A percentile compares a stretch with the other conserved stretches of the same genome.
Evolutionary conservation across 2,888 invertebrate species (phyloP).

Genomic region (Amorpha juglandis): DNA sequence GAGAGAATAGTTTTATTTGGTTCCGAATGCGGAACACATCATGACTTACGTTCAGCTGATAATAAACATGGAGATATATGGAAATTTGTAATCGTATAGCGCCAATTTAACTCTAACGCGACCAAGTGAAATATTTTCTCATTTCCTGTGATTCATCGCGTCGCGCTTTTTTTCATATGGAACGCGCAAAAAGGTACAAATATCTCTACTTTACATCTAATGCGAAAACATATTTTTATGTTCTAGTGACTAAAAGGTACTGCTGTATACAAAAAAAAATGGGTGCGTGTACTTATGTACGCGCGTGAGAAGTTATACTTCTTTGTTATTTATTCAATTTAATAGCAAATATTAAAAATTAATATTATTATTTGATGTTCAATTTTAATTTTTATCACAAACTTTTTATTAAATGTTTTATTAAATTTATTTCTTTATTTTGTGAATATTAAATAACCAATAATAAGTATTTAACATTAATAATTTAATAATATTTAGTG

Average conservation of each 20-base stretch:
- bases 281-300: too few species aligned
- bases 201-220: slow-evolving; percentile 40
- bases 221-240: slow-evolving; percentile 36
- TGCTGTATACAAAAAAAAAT: slow-evolving; percentile 34
- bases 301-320: too few species aligned
- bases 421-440: too few species aligned
- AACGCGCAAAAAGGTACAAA: slow-evolving; percentile 39
- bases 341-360: too few species aligned
- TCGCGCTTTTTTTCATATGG: slow-evolving; percentile 36
- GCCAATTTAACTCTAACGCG: slow-evolving; percentile 24
- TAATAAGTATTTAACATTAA: too few species aligned
- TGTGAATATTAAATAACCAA: too few species aligned
- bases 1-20: background rate
- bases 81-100: slow-evolving; percentile 24
- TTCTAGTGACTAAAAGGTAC: slow-evolving; percentile 34
- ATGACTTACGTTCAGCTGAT: too few species aligned
- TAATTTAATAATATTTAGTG: too few species aligned
- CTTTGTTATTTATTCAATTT: too few species aligned
- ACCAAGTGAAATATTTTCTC: slow-evolving; percentile 18
- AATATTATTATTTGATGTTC: too few species aligned
- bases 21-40: background rate
- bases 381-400: too few species aligned
- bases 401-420: too few species aligned
- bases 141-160: slow-evolving; percentile 32
- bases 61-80: background rate